These are phyloP conservation scores for Scrobipalpa atriplicella DNA, from an alignment of 2,888 invertebrate genomes.

Conservation along the genomic window DNA sequence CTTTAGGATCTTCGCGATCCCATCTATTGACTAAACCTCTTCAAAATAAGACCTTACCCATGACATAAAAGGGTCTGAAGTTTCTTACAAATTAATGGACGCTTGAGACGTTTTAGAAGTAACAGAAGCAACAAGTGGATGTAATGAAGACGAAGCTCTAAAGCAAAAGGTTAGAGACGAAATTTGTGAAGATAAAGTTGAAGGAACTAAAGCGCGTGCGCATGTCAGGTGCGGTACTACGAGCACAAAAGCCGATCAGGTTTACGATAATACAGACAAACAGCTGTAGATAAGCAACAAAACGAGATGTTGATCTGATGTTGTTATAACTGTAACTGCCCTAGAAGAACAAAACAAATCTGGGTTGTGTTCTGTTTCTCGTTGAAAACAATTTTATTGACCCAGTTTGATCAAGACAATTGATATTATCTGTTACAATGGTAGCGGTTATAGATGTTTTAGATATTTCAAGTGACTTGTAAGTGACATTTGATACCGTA, in stretches of 20 bases:
- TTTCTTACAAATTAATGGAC: not conserved
- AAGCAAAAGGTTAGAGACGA: conserved; percentile 27
- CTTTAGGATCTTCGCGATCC: conserved; percentile 8
- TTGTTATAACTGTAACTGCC: conserved; percentile 14
- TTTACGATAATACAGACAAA: conserved; percentile 23
- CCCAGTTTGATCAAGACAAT: not conserved
- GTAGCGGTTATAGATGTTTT: not conserved
- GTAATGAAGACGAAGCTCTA: conserved; percentile 27
- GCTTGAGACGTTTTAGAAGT: not conserved
- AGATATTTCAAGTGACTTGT: conserved; percentile 15
- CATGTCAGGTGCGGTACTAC: conserved; percentile 29
- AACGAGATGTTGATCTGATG: conserved; percentile 19
- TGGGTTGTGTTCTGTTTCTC: not conserved
- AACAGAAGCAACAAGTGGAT: not conserved
- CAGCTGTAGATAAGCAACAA: conserved; percentile 22
- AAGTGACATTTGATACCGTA: not conserved
- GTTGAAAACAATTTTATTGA: conserved; percentile 11
- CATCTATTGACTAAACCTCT: not conserved
- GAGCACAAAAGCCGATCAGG: conserved; percentile 15
- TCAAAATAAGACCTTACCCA: not conserved
- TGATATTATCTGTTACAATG: not conserved
- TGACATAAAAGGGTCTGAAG: not conserved
- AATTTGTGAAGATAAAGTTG: conserved; percentile 26
- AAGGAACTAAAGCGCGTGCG: conserved; percentile 30
- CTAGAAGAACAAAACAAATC: conserved; percentile 4